phyloP scores from a whole-genome alignment of 2,888 invertebrate species.

The Acanthacorydalis orientalis region DNA sequence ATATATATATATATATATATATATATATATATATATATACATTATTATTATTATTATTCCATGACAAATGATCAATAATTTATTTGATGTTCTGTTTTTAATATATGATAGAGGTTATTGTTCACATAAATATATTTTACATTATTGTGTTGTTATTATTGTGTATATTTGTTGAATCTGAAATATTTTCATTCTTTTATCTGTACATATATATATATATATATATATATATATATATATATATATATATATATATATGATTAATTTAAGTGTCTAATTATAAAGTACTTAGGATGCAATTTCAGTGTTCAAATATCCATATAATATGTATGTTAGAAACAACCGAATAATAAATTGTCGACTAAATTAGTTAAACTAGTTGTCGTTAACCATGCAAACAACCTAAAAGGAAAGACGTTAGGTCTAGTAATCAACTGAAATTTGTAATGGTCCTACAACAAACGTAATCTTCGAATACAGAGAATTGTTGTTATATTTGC shows the following conservation, averaged over 20 bases:
- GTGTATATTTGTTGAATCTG: too few relatives aligned
- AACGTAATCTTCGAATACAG: not conserved
- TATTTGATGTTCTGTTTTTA: too few relatives aligned
- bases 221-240: conserved; percentile 1
- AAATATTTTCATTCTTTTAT: not conserved
- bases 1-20: too few relatives aligned
- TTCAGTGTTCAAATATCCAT: not conserved
- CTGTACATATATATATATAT: not conserved
- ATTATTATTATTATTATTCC: too few relatives aligned
- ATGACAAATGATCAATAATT: too few relatives aligned
- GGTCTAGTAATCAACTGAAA: not conserved
- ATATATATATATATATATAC: too few relatives aligned
- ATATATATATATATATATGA: not conserved
- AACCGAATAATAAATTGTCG: not conserved
- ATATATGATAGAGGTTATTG: too few relatives aligned
- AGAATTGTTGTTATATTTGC: not conserved
- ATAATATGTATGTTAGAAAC: not conserved
- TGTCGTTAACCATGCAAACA: not conserved
- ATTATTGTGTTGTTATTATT: too few relatives aligned
- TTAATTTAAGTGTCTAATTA: not conserved
- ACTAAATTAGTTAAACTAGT: not conserved
- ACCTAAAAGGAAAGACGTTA: too few relatives aligned
- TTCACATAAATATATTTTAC: too few relatives aligned
- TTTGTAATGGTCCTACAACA: not conserved
- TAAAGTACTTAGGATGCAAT: not conserved